Conservation (phyloP, 2,113 vertebrate genomes). For the Urocynchramus pylzowi region DNA sequence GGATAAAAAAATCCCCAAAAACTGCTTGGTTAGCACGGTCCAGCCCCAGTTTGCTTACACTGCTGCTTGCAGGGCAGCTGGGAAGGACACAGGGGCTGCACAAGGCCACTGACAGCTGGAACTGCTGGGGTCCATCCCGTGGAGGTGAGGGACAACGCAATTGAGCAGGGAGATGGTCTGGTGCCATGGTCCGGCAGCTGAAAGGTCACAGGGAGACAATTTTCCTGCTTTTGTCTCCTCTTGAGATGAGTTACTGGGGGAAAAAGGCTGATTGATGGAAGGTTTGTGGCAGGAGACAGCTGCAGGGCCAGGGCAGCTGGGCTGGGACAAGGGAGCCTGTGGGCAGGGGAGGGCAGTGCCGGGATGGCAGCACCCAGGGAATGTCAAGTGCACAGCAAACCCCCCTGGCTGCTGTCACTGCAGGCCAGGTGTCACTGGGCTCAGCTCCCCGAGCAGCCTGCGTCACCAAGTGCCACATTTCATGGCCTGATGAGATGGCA, state of each 20-base stretch:
- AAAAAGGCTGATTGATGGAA: background rate
- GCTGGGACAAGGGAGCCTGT: background rate
- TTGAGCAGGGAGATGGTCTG: background rate
- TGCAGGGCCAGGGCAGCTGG: background rate
- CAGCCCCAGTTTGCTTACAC: background rate
- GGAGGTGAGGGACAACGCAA: fast-evolving
- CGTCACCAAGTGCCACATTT: background rate
- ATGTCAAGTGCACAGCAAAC: background rate
- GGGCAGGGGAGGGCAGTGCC: background rate
- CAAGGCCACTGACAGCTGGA: background rate
- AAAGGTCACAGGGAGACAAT: background rate
- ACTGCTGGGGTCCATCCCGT: background rate
- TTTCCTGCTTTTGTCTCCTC: background rate
- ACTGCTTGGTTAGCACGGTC: background rate
- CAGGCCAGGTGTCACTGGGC: fast-evolving
- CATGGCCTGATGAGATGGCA: background rate
- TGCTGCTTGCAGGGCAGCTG: background rate
- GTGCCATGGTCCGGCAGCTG: background rate
- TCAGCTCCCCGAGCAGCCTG: background rate
- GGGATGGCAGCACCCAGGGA: background rate
- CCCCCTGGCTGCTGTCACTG: background rate
- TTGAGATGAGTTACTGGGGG: background rate
- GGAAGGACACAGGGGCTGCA: background rate
- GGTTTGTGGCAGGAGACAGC: background rate
- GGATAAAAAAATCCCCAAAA: background rate